Evolutionary conservation across 30 jellyfish, hydroid and myxozoan species (phyloP), one percentile per base, ranked within the genome.

Genomic region (Rhopilema esculentum): DNA sequence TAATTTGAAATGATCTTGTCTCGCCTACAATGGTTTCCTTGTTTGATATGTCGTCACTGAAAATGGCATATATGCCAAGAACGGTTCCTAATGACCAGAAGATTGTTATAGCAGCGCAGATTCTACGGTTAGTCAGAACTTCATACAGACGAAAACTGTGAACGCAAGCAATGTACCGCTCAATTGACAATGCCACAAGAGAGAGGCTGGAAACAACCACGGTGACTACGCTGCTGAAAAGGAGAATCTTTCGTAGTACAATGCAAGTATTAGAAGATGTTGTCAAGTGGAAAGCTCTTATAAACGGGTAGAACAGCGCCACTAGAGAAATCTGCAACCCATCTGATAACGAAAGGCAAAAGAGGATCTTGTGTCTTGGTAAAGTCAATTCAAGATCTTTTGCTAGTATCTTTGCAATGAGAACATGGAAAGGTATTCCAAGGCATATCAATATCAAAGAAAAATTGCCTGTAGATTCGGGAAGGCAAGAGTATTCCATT

Each of bases 301-400:
- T 24, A 2, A 63, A 2, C 26, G 72, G 8, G n/a, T 7, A 1
- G 8, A 24, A 6, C 17, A 63, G 26, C 26, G 72, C 26, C 8
- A 18, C 17, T 6, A 63, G 8, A 1, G 29, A 7, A 2, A 63
- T 63, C 72, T 63, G 72, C 26, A 63, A n/a, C 29, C 72, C 26
- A 63, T 63, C 72, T n/a, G 72, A 63, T 63, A 63, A 2, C 8
- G 72, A 63, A n/a, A 63, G 16, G n/a, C 72, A 19, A n/a, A 63
- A 63, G 28, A 63, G 26, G n/a, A 63, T 63, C 29, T 63, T 63
- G 29, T 63, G 72, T 19, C 72, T 7, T 63, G 72, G 72, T n/a
- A 63, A 24, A 63, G 16, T 2, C 8, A 63, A n/a, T 2, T 24
- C 28, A n/a, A 63, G 72, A 18, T 63, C 72, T n/a, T 63, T 63